Evolutionary conservation across 2,113 vertebrate species (phyloP).

Genomic region (Sylvia atricapilla): DNA sequence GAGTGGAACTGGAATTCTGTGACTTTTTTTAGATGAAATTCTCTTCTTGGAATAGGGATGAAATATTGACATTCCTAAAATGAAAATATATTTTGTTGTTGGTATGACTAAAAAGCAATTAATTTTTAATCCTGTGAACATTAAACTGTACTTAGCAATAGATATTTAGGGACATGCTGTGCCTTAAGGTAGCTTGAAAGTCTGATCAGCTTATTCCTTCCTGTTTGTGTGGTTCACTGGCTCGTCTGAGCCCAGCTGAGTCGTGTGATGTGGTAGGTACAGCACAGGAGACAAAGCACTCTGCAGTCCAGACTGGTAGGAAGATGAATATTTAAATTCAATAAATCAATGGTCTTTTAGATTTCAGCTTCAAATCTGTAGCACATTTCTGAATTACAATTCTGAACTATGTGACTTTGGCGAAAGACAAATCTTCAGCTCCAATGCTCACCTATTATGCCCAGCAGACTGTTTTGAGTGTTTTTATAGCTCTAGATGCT

Average conservation of each 20-base stretch:
- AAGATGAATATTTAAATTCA: neutral
- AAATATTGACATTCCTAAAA: neutral
- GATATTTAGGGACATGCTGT: neutral
- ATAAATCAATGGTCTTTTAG: neutral
- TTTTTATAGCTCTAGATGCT: neutral
- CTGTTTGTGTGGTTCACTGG: neutral
- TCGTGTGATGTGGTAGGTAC: neutral
- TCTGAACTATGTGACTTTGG: fast-evolving
- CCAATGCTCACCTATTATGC: neutral
- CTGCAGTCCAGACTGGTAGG: neutral
- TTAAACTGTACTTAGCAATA: neutral
- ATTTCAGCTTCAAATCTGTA: neutral
- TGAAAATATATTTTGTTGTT: neutral
- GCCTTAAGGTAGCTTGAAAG: neutral
- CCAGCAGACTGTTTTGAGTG: neutral
- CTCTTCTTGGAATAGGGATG: neutral
- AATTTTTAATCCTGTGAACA: neutral
- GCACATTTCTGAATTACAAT: neutral
- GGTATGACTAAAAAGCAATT: neutral
- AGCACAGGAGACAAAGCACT: neutral
- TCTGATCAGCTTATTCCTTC: neutral
- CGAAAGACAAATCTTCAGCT: neutral
- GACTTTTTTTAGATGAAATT: neutral
- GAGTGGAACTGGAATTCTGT: neutral
- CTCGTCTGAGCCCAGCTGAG: neutral